Conservation (phyloP, 2,797 vertebrate species). For the Antrozous pallidus region DNA sequence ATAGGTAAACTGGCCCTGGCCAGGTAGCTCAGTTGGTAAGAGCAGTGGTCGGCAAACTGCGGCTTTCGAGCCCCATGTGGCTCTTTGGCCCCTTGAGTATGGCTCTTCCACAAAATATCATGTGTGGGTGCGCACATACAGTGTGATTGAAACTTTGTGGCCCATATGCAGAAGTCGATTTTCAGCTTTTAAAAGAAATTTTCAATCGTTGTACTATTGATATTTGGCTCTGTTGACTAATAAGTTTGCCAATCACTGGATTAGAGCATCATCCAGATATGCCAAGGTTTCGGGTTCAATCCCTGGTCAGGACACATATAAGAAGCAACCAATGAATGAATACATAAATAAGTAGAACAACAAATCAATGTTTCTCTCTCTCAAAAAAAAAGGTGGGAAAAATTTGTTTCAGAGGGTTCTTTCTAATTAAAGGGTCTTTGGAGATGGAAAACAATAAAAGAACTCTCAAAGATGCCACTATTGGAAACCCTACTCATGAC, state of each 20-base stretch:
- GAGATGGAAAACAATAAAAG: not conserved
- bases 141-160: too few relatives aligned
- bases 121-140: too few relatives aligned
- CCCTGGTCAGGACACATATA: not conserved
- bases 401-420: conserved; percentile 4
- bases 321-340: not conserved
- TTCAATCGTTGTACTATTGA: too few relatives aligned
- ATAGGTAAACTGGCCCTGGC: not conserved
- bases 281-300: not conserved
- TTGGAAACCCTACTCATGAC: not conserved
- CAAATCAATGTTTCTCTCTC: not conserved
- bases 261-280: not conserved
- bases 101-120: too few relatives aligned
- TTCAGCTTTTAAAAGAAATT: too few relatives aligned
- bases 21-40: not conserved
- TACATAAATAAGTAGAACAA: not conserved
- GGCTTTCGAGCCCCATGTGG: too few relatives aligned
- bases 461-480: not conserved
- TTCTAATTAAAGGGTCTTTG: not conserved
- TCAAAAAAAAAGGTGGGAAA: not conserved
- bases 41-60: not conserved
- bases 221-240: too few relatives aligned
- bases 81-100: too few relatives aligned
- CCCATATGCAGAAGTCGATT: too few relatives aligned
- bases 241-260: too few relatives aligned